phyloP scores from a whole-genome alignment of 2,888 invertebrate genomes.

The Pegoplata infirma region DNA sequence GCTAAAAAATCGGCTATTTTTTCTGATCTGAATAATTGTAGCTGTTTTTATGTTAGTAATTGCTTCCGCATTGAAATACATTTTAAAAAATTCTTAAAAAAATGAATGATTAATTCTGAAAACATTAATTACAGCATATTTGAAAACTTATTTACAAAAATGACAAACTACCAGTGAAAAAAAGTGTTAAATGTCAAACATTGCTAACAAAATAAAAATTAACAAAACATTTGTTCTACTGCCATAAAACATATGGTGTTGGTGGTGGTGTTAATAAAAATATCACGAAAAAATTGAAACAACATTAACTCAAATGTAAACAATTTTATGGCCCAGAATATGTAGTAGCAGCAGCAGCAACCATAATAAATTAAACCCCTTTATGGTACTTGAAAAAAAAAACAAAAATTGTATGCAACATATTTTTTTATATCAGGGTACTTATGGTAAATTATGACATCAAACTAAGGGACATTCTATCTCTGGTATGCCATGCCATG shows the following conservation, averaged over 20 bases:
- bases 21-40: too few relatives aligned
- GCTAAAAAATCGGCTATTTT: too few relatives aligned
- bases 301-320: slow-evolving; percentile 21
- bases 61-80: too few relatives aligned
- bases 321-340: slow-evolving; percentile 5
- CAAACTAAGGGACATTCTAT: background rate
- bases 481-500: background rate
- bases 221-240: slow-evolving; percentile 36
- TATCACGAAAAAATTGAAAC: slow-evolving; percentile 19
- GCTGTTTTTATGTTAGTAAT: too few relatives aligned
- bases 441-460: slow-evolving; percentile 23
- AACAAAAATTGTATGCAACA: background rate
- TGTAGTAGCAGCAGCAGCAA: background rate
- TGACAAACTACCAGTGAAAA: slow-evolving; percentile 19
- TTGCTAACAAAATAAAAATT: slow-evolving; percentile 51
- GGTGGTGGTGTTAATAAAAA: slow-evolving; percentile 30
- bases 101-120: slow-evolving; percentile 13
- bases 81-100: too few relatives aligned
- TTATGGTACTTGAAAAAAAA: slow-evolving; percentile 28
- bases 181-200: slow-evolving; percentile 57
- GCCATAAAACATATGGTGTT: slow-evolving; percentile 38
- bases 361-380: slow-evolving; percentile 13
- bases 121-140: slow-evolving; percentile 29
- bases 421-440: background rate
- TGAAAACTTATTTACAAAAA: slow-evolving; percentile 9